A percentile compares a stretch with the other conserved stretches of the same genome.
These are phyloP conservation scores for Phylloscopus trochiloides DNA, from an alignment of 2,113 vertebrate genomes.

Conservation along the genomic window DNA sequence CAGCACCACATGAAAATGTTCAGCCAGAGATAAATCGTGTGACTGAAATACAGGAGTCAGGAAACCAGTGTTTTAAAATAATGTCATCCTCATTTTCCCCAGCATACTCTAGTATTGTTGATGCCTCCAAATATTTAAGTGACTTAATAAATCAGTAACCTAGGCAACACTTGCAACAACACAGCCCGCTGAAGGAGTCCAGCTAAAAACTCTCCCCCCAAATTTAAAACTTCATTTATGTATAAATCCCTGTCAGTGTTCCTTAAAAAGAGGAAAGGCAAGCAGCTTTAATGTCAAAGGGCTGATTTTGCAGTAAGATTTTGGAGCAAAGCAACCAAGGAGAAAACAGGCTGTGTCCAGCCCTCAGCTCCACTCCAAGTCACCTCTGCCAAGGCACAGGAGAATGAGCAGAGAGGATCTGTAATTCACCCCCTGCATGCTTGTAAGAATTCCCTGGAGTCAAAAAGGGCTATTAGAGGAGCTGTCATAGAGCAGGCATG, in stretches of 20 bases:
- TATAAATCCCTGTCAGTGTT: neutral
- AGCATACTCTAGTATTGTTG: neutral
- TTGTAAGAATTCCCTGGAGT: neutral
- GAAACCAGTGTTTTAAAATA: conserved; percentile 45
- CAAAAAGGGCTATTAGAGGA: neutral
- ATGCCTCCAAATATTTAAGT: conserved; percentile 34
- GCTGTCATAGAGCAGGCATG: neutral
- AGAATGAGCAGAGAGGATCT: neutral
- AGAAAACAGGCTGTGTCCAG: neutral
- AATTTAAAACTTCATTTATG: neutral
- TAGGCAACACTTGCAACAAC: conserved; percentile 33
- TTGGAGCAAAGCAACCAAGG: neutral
- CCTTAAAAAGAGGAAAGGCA: neutral
- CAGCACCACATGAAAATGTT: conserved; percentile 44
- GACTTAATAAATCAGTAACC: conserved; percentile 46
- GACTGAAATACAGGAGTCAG: conserved; percentile 36
- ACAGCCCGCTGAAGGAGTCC: neutral
- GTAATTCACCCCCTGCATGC: neutral
- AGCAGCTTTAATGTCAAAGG: neutral
- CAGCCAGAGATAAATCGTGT: conserved; percentile 17
- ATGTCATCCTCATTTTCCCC: conserved; percentile 16
- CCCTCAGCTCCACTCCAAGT: neutral
- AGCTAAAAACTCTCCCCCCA: neutral
- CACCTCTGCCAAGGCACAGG: neutral
- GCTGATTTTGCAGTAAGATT: neutral